Evolutionary conservation across 2,113 vertebrate species (phyloP), one percentile per base, ranked within the genome.

Genomic region (Dipodomys stephensi): DNA sequence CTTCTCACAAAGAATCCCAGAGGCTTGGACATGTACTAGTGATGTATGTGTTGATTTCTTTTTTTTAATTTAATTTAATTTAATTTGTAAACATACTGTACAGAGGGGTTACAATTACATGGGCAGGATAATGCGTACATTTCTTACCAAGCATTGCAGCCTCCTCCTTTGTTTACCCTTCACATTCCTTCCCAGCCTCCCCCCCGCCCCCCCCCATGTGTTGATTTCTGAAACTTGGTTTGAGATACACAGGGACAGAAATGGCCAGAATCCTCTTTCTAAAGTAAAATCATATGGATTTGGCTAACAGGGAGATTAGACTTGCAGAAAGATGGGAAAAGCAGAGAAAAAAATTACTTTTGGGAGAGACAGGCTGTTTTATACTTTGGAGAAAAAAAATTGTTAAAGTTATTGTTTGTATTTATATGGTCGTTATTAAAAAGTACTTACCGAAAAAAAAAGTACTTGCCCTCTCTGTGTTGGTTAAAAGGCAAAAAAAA

Each of bases 271-370:
- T 79, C 78, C 15, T 90, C 18, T 82, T 64, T 65, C 32, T 49
- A n/a, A 86, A 86, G 28, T 23, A 93, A 93, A 93, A 39, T 23
- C 28, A 4, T 7, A 27, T 73, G 39, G 1, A 71, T 8, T 60
- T 46, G 65, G 46, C 65, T 22, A 73, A 60, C 4, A 53, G 30
- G 12, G 13, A 72, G 4, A 20, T 79, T 53, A 82, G 30, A 60
- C 15, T 49, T 73, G 20, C 8, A 72, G 39, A 93, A 91, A 89
- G 76, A 27, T 6, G 39, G 53, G 79, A n/a, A 90, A 94, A 67
- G 65, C 6, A 46, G 19, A 19, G 32, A 76, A 53, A 64, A 12
- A 73, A 57, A 76, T 88, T 28, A 35, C 73, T 92, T 64, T 1
- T 13, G 30, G 5, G 10, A 20, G 13, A 82, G 25, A 77, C 2